These are phyloP conservation scores for Temnothorax longispinosus DNA, from an alignment of 1,140 invertebrate genomes.

Conservation along the genomic window DNA sequence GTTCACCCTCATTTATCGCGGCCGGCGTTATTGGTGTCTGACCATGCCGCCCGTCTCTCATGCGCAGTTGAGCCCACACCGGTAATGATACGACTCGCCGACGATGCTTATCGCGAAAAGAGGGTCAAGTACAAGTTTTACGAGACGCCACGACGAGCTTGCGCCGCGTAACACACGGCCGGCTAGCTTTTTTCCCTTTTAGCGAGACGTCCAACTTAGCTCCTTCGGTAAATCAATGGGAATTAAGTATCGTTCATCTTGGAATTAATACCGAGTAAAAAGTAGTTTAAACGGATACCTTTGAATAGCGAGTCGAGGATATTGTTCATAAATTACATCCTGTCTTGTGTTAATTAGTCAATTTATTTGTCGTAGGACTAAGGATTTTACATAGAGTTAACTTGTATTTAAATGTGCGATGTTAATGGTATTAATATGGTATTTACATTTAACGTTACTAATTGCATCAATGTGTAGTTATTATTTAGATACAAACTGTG, in stretches of 20 bases:
- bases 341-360: slow-evolving; percentile 1
- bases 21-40: slow-evolving; percentile 39
- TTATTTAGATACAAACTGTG: neutral
- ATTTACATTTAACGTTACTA: neutral
- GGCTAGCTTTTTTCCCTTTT: slow-evolving; percentile 10
- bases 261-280: slow-evolving; percentile 25
- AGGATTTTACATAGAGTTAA: neutral
- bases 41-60: slow-evolving; percentile 11
- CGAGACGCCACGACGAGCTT: slow-evolving; percentile 32
- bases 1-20: slow-evolving; percentile 59
- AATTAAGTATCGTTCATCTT: slow-evolving; percentile 41
- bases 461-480: neutral
- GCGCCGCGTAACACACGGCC: neutral
- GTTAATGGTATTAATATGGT: slow-evolving; percentile 4
- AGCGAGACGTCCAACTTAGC: neutral
- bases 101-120: slow-evolving; percentile 58
- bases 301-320: neutral
- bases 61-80: neutral
- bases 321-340: slow-evolving; percentile 18
- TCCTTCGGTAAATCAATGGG: slow-evolving; percentile 29
- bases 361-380: neutral
- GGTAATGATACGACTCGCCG: slow-evolving; percentile 38
- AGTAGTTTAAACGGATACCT: neutral
- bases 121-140: slow-evolving; percentile 67
- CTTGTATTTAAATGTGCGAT: neutral